phyloP scores from a whole-genome alignment of 2,888 invertebrate species.

The Zygogramma bicolorata region DNA sequence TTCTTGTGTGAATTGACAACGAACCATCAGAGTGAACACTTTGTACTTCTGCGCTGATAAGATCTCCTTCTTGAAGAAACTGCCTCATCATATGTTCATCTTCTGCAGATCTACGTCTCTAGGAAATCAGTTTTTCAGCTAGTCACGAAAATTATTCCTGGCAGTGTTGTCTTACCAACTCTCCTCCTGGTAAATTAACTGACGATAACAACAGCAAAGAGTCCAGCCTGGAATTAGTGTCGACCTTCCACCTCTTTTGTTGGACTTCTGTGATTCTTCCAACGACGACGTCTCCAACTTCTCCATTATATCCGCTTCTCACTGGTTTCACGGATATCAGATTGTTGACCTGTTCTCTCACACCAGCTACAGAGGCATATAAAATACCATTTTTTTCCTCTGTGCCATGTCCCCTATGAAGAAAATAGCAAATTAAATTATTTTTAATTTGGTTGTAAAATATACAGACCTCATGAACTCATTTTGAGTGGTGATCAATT shows the following conservation, averaged over 20 bases:
- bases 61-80: slow-evolving; percentile 93
- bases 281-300: slow-evolving; percentile 97
- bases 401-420: slow-evolving; percentile 93
- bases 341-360: slow-evolving; percentile 94
- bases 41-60: slow-evolving; percentile 98
- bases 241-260: slow-evolving; percentile 94
- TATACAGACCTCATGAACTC: slow-evolving; percentile 84
- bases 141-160: not conserved
- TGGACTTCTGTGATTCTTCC: slow-evolving; percentile 95
- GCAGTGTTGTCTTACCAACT: slow-evolving; percentile 75
- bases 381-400: slow-evolving; percentile 87
- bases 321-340: slow-evolving; percentile 91
- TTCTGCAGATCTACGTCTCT: slow-evolving; percentile 91
- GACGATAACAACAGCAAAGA: slow-evolving; percentile 89
- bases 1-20: slow-evolving; percentile 93
- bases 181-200: slow-evolving; percentile 97
- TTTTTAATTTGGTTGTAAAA: not conserved
- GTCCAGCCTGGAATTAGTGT: slow-evolving; percentile 91
- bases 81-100: slow-evolving; percentile 98
- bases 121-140: too few species aligned
- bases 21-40: slow-evolving; percentile 92
- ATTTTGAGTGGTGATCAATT: slow-evolving; percentile 84
- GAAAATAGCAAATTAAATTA: slow-evolving; percentile 17
- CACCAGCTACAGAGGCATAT: slow-evolving; percentile 94
- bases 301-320: slow-evolving; percentile 91